Conservation (phyloP, 1,140 invertebrate genomes). For the Tetramorium simillimum region DNA sequence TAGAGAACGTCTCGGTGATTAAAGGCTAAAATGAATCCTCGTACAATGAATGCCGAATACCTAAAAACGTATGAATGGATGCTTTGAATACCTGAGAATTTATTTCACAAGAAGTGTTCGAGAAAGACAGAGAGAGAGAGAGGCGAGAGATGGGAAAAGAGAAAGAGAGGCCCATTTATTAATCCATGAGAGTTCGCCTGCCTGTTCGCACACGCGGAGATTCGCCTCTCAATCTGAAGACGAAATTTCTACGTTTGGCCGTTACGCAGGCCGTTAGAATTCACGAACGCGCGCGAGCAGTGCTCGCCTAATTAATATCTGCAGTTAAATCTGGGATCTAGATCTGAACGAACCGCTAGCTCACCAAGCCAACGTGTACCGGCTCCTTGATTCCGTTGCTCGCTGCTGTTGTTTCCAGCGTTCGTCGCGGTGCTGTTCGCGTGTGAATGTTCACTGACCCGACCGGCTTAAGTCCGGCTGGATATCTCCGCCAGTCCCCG, state of each 20-base stretch:
- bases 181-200: not conserved
- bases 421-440: constrained; percentile 65
- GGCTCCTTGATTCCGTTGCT: constrained; percentile 79
- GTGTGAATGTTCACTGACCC: constrained; percentile 75
- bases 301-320: constrained; percentile 80
- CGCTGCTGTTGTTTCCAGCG: constrained; percentile 63
- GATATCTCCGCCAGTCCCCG: constrained; percentile 10
- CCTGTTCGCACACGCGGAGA: not conserved
- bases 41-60: not conserved
- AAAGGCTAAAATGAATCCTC: not conserved
- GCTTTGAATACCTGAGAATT: not conserved
- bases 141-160: not conserved
- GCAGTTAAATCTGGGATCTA: constrained; percentile 80
- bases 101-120: not conserved
- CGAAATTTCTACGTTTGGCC: constrained; percentile 48
- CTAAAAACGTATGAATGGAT: not conserved
- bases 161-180: not conserved
- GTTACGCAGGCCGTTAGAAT: constrained; percentile 70
- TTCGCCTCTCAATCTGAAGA: constrained; percentile 1
- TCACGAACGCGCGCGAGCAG: constrained; percentile 58
- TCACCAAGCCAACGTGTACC: constrained; percentile 71
- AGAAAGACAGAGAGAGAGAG: not conserved
- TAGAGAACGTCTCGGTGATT: constrained; percentile 39
- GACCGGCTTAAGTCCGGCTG: constrained; percentile 66
- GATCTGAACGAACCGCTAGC: constrained; percentile 81